Evolutionary conservation across 2,888 invertebrate genomes (phyloP).

Genomic region (Leptarthrus brevirostris): DNA sequence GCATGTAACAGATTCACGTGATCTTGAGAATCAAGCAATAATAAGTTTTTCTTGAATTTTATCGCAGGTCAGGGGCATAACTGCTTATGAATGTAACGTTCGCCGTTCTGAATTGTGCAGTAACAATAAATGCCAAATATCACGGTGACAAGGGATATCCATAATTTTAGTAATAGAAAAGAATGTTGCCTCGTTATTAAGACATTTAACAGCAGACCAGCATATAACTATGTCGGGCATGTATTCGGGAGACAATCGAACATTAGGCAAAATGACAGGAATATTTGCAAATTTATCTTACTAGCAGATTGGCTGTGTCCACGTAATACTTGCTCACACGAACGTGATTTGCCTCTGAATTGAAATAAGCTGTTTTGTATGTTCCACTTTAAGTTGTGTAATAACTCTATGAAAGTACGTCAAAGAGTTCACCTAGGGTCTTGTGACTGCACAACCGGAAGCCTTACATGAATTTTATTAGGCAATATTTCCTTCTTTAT

Average conservation of each 20-base stretch:
- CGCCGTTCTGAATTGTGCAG: background rate
- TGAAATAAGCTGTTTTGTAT: background rate
- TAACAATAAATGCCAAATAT: background rate
- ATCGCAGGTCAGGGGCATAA: conserved; percentile 2
- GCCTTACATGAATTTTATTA: conserved; percentile 37
- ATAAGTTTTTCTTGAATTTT: background rate
- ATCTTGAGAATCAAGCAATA: background rate
- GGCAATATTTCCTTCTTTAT: conserved; percentile 33
- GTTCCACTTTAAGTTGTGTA: background rate
- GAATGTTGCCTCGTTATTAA: conserved; percentile 1
- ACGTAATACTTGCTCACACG: conserved; percentile 7
- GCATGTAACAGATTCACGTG: background rate
- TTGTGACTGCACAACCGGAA: conserved; percentile 19
- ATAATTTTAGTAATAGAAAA: conserved; percentile 13
- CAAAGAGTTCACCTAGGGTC: background rate
- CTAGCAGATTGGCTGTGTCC: conserved; percentile 11
- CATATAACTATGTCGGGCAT: background rate
- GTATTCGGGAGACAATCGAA: conserved; percentile 40
- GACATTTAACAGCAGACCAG: conserved; percentile 9
- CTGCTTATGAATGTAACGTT: background rate
- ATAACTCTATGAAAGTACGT: conserved; percentile 2
- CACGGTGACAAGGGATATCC: background rate
- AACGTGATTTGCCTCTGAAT: conserved; percentile 31
- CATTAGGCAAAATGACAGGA: conserved; percentile 36
- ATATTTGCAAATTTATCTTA: conserved; percentile 40